phyloP scores from a whole-genome alignment of 2,888 invertebrate genomes.

The Caenorhabditis doughertyi region DNA sequence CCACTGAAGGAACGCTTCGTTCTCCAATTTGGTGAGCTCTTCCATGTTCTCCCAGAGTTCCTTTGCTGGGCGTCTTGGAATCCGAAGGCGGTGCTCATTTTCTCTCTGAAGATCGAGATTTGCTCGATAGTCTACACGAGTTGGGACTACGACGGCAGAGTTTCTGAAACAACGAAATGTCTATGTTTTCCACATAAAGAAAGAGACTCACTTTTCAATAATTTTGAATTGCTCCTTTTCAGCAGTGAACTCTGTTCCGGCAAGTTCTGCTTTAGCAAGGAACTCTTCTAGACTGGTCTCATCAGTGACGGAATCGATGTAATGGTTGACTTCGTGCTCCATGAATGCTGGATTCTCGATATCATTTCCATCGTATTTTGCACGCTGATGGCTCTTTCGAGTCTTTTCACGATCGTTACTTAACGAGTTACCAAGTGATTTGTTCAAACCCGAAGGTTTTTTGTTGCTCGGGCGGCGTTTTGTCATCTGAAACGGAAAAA shows the following conservation, averaged over 20 bases:
- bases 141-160: slow-evolving; percentile 74
- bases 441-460: slow-evolving; percentile 79
- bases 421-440: slow-evolving; percentile 79
- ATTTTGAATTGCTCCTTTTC: slow-evolving; percentile 83
- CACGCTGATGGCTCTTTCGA: slow-evolving; percentile 67
- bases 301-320: slow-evolving; percentile 80
- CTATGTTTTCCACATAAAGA: not conserved
- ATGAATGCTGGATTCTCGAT: slow-evolving; percentile 77
- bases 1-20: slow-evolving; percentile 93
- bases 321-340: slow-evolving; percentile 72
- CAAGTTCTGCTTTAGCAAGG: slow-evolving; percentile 94
- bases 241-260: slow-evolving; percentile 92
- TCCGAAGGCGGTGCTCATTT: slow-evolving; percentile 87
- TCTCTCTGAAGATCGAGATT: slow-evolving; percentile 76
- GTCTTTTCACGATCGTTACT: slow-evolving; percentile 73
- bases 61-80: slow-evolving; percentile 94
- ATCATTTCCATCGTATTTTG: slow-evolving; percentile 74
- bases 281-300: slow-evolving; percentile 90
- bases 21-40: slow-evolving; percentile 90
- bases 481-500: slow-evolving; percentile 74
- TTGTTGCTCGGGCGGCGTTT: slow-evolving; percentile 78
- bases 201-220: slow-evolving; percentile 74
- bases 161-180: slow-evolving; percentile 56
- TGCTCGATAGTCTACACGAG: slow-evolving; percentile 69
- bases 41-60: slow-evolving; percentile 88